A percentile compares a stretch with the other conserved stretches of the same genome.
Evolutionary conservation across 2,888 invertebrate genomes (phyloP).

Genomic region (Sarcophaga variegata): DNA sequence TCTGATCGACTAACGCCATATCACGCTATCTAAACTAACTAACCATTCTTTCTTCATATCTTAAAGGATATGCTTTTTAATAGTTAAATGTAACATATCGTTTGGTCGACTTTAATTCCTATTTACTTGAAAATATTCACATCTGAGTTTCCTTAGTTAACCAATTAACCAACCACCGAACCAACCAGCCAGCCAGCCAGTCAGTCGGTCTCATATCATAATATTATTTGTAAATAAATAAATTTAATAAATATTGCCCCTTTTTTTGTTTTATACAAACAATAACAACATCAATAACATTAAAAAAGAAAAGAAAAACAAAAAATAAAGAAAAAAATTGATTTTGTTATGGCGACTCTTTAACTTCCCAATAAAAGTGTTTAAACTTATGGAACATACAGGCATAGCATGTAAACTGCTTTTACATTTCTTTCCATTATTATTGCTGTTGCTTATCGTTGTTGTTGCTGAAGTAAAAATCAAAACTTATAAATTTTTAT

Average conservation of each 20-base stretch:
- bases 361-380: conserved; percentile 27
- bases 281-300: neutral
- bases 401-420: neutral
- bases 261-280: neutral
- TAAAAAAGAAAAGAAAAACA: neutral
- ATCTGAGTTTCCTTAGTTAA: neutral
- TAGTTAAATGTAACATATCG: no score
- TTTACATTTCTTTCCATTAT: no score
- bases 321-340: neutral
- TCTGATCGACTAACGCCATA: no score
- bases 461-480: neutral
- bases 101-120: neutral
- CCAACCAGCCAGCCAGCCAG: neutral
- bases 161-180: neutral
- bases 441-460: neutral
- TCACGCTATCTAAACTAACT: no score
- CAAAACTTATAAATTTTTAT: conserved; percentile 24
- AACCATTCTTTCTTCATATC: no score
- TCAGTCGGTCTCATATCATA: neutral
- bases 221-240: conserved; percentile 12
- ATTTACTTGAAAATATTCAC: neutral
- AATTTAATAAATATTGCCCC: neutral
- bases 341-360: conserved; percentile 16
- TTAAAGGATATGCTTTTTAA: no score
- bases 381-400: neutral